These are phyloP conservation scores for Erynnis tages DNA, from an alignment of 2,888 invertebrate species.

Conservation along the genomic window DNA sequence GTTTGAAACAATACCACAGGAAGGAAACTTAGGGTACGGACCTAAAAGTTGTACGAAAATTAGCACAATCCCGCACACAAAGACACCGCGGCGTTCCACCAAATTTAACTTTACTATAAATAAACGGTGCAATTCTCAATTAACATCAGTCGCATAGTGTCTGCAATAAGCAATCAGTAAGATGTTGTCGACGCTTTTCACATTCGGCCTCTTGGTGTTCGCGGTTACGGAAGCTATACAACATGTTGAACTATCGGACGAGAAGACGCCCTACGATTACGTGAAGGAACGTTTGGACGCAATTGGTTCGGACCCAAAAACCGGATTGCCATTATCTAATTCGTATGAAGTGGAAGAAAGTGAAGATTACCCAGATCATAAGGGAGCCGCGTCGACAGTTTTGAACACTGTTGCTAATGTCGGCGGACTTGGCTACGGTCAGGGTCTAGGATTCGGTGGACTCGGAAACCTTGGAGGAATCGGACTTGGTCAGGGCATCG, in stretches of 20 bases:
- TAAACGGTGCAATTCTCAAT: constrained; percentile 66
- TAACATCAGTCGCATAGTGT: constrained; percentile 71
- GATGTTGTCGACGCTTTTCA: constrained; percentile 60
- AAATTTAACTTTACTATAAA: constrained; percentile 74
- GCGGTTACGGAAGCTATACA: constrained; percentile 51
- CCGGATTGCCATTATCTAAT: constrained; percentile 66
- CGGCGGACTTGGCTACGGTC: constrained; percentile 47
- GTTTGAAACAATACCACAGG: constrained; percentile 79
- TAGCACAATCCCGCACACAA: constrained; percentile 59
- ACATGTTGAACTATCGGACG: constrained; percentile 60
- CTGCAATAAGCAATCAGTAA: constrained; percentile 55
- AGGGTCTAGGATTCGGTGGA: constrained; percentile 42
- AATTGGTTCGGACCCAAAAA: constrained; percentile 52
- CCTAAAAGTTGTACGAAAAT: constrained; percentile 62
- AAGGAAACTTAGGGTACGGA: constrained; percentile 71
- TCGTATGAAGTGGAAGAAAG: constrained; percentile 83
- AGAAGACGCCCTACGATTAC: constrained; percentile 73
- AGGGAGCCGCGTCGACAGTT: constrained; percentile 69
- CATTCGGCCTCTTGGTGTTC: constrained; percentile 18
- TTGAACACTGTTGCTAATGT: constrained; percentile 62
- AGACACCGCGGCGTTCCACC: constrained; percentile 67
- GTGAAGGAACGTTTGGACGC: constrained; percentile 66
- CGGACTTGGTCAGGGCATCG: constrained; percentile 42
- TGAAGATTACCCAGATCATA: constrained; percentile 78
- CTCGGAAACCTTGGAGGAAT: constrained; percentile 43